Conservation (phyloP, 2,797 vertebrate species). For the Pipistrellus pygmaeus region DNA sequence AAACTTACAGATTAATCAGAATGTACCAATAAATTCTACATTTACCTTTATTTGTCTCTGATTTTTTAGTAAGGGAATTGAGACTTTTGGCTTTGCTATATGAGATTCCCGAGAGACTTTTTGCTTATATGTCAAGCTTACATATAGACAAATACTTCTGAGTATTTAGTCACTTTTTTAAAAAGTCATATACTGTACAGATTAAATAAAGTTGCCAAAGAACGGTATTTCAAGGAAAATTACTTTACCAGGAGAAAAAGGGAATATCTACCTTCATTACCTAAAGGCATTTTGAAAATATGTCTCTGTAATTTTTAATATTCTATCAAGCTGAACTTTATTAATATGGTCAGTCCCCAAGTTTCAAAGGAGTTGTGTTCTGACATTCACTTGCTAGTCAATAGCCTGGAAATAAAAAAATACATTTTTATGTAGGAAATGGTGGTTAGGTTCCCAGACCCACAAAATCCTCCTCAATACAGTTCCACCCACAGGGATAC, state of each 20-base stretch:
- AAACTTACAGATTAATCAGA: slow-evolving; percentile 2
- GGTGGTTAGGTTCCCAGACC: background rate
- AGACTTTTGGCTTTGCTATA: background rate
- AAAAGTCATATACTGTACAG: background rate
- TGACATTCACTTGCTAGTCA: slow-evolving; percentile 39
- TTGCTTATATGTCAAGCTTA: background rate
- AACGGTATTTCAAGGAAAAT: background rate
- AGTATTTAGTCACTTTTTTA: background rate
- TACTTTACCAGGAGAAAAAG: background rate
- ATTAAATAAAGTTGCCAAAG: slow-evolving; percentile 1
- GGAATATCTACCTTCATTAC: background rate
- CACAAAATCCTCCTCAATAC: background rate
- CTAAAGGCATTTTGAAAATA: background rate
- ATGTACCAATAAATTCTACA: background rate
- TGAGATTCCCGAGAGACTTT: background rate
- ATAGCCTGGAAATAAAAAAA: background rate
- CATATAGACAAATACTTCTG: background rate
- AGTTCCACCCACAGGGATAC: background rate
- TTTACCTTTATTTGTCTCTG: slow-evolving; percentile 15
- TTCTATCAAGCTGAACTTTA: background rate
- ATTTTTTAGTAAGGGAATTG: background rate
- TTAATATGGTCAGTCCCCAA: background rate
- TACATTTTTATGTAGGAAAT: background rate
- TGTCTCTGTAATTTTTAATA: slow-evolving; percentile 1
- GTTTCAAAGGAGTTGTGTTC: slow-evolving; percentile 37